phyloP scores from a whole-genome alignment of 2,888 invertebrate species.

The Lamproptera curius region DNA sequence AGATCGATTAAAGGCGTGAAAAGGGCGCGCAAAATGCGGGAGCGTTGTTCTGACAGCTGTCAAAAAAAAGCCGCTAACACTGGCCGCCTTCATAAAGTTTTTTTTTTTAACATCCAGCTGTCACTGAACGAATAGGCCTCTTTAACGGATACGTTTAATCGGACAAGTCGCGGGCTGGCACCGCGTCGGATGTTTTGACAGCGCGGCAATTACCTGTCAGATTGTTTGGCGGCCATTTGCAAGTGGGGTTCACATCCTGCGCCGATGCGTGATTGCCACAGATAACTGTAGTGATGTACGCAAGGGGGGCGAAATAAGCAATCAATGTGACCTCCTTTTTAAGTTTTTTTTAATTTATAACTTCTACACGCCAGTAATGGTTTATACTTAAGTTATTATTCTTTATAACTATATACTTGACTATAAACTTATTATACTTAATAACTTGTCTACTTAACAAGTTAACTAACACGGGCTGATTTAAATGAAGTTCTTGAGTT shows the following conservation, averaged over 20 bases:
- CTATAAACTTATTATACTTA: too few relatives aligned
- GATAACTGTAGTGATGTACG: constrained; percentile 18
- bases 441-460: too few relatives aligned
- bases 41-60: constrained; percentile 17
- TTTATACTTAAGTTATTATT: too few relatives aligned
- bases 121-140: constrained; percentile 59
- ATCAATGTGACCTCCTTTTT: too few relatives aligned
- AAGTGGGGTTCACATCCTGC: constrained; percentile 58
- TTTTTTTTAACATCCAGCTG: constrained; percentile 39
- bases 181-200: constrained; percentile 72
- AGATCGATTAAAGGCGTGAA: background rate
- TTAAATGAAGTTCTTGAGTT: too few relatives aligned
- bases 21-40: constrained; percentile 1
- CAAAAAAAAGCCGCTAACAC: constrained; percentile 20
- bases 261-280: constrained; percentile 12
- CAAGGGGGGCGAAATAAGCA: too few relatives aligned
- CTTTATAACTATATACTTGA: too few relatives aligned
- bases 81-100: constrained; percentile 29
- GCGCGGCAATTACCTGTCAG: constrained; percentile 66
- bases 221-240: constrained; percentile 46
- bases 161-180: constrained; percentile 37
- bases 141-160: constrained; percentile 68
- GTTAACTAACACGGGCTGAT: too few relatives aligned
- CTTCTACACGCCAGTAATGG: too few relatives aligned
- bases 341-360: too few relatives aligned